Evolutionary conservation across 1,140 invertebrate genomes (phyloP).

Genomic region (Helicoverpa armigera): DNA sequence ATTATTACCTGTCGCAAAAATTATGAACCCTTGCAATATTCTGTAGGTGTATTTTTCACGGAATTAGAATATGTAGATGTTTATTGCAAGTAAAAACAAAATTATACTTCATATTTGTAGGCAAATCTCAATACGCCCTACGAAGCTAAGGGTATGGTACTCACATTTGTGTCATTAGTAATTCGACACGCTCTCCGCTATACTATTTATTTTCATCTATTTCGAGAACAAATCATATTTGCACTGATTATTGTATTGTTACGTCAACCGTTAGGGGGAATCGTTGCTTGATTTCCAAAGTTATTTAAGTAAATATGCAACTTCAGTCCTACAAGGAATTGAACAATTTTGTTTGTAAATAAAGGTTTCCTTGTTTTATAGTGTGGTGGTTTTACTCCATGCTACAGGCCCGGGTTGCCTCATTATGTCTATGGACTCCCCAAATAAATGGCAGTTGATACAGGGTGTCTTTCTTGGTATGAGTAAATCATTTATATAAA

Average conservation of each 20-base stretch:
- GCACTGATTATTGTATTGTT: conserved; percentile 64
- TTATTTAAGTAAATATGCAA: not conserved
- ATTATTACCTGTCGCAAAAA: not conserved
- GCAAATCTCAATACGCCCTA: not conserved
- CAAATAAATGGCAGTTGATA: too few species aligned
- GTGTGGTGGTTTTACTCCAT: too few species aligned
- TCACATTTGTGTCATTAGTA: conserved; percentile 51
- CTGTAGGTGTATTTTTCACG: too few species aligned
- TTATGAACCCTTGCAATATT: too few species aligned
- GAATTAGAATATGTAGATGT: too few species aligned
- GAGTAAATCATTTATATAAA: too few species aligned
- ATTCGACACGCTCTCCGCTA: conserved; percentile 57
- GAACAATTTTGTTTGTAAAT: not conserved
- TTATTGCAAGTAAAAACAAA: too few species aligned
- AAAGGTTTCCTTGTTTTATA: too few species aligned
- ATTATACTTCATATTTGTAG: not conserved
- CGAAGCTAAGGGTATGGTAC: not conserved
- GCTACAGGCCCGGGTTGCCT: too few species aligned
- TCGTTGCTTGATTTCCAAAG: conserved; percentile 8
- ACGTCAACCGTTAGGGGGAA: conserved; percentile 21
- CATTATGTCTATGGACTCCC: too few species aligned
- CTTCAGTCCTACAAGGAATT: not conserved
- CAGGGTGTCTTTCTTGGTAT: too few species aligned
- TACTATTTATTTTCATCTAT: conserved; percentile 49
- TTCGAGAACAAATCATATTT: conserved; percentile 59